Percentiles rank a stretch among this genome's conserved stretches.
phyloP scores from a whole-genome alignment of 2,113 vertebrate genomes.

The Perca schrenkii region DNA sequence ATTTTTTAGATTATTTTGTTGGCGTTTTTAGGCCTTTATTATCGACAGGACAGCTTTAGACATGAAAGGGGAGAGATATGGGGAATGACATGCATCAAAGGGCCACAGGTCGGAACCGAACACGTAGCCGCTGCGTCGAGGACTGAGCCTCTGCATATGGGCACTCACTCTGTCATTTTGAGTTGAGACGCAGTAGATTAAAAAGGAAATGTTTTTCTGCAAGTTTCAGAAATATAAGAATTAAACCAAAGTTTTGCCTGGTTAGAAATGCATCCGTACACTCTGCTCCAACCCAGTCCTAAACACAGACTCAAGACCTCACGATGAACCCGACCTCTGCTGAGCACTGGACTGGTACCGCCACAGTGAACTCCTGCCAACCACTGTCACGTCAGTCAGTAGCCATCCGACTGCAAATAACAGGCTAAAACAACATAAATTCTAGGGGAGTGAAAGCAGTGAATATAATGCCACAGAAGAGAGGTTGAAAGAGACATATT shows the following conservation, averaged over 20 bases:
- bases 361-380: conserved; percentile 52
- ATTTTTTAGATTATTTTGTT: not conserved
- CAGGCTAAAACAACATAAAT: conserved; percentile 62
- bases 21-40: too few relatives aligned
- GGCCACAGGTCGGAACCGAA: too few relatives aligned
- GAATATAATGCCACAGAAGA: conserved; percentile 57
- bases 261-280: not conserved
- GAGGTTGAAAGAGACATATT: conserved; percentile 66
- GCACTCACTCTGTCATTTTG: not conserved
- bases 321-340: conserved; percentile 48
- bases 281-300: not conserved
- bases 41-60: too few relatives aligned
- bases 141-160: too few relatives aligned
- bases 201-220: not conserved
- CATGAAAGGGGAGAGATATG: too few relatives aligned
- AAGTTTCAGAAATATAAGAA: not conserved
- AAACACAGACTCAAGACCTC: conserved; percentile 37
- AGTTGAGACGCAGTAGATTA: not conserved
- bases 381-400: conserved; percentile 58
- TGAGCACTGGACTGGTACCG: conserved; percentile 27
- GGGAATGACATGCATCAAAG: too few relatives aligned
- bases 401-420: conserved; percentile 64
- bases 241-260: not conserved
- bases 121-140: too few relatives aligned
- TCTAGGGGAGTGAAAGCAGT: conserved; percentile 33